Conservation (phyloP, 2,888 invertebrate species). For the Cistogaster globosa region DNA sequence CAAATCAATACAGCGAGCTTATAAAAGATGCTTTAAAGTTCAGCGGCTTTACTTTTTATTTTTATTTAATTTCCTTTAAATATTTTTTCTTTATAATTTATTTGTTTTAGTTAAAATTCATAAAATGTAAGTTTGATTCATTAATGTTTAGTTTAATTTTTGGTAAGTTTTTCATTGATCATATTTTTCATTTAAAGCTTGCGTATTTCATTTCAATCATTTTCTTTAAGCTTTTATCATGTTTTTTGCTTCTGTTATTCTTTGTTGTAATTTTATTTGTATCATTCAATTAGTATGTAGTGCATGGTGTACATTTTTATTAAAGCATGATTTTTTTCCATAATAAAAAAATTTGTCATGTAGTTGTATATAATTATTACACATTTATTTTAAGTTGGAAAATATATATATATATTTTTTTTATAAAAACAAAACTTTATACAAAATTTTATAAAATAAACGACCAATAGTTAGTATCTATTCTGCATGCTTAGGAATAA, state of each 20-base stretch:
- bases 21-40: constrained; percentile 18
- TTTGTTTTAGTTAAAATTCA: constrained; percentile 42
- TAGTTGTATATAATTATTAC: constrained; percentile 54
- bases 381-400: constrained; percentile 71
- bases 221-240: constrained; percentile 16
- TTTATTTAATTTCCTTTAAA: constrained; percentile 11
- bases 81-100: constrained; percentile 25
- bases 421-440: constrained; percentile 45
- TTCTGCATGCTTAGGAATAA: constrained; percentile 62
- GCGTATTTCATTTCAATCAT: constrained; percentile 6
- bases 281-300: background rate
- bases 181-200: constrained; percentile 37
- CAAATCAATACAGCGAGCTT: constrained; percentile 34
- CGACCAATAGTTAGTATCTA: constrained; percentile 58
- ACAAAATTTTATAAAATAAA: constrained; percentile 58
- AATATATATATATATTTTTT: constrained; percentile 72
- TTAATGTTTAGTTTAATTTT: constrained; percentile 48
- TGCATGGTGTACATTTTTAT: constrained; percentile 50
- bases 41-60: constrained; percentile 4
- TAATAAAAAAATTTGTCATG: constrained; percentile 22
- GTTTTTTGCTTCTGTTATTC: constrained; percentile 28
- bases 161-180: constrained; percentile 58
- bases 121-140: constrained; percentile 53
- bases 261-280: constrained; percentile 3
- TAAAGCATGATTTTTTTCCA: constrained; percentile 59